phyloP scores from a whole-genome alignment of 2,888 invertebrate genomes.

The Macropis europaea region DNA sequence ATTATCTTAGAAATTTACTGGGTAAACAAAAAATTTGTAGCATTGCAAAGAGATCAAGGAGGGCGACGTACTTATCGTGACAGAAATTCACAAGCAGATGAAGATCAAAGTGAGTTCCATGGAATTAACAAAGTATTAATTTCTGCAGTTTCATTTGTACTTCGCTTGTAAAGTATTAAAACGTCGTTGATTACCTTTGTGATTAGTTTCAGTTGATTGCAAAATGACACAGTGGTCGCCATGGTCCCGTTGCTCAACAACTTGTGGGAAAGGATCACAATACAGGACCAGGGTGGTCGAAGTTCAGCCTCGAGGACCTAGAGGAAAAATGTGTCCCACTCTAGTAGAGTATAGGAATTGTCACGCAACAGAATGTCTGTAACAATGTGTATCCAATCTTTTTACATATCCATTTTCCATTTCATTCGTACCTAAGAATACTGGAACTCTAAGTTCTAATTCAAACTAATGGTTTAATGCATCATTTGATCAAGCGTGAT shows the following conservation, averaged over 20 bases:
- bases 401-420: slow-evolving; percentile 33
- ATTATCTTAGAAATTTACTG: background rate
- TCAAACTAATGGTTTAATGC: background rate
- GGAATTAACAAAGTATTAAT: background rate
- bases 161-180: no score
- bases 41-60: slow-evolving; percentile 55
- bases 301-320: slow-evolving; percentile 73
- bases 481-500: slow-evolving; percentile 24
- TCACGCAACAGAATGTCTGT: slow-evolving; percentile 47
- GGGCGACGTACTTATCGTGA: slow-evolving; percentile 45
- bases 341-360: slow-evolving; percentile 74
- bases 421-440: slow-evolving; percentile 1
- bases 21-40: slow-evolving; percentile 35
- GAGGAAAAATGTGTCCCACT: slow-evolving; percentile 75
- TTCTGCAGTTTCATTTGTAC: background rate
- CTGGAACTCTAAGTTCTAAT: background rate
- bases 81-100: slow-evolving; percentile 6
- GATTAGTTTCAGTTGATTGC: slow-evolving; percentile 68
- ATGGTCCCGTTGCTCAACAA: slow-evolving; percentile 94
- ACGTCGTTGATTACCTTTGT: background rate
- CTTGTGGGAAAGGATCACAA: slow-evolving; percentile 89
- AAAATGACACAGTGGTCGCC: slow-evolving; percentile 84
- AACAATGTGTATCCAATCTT: slow-evolving; percentile 14
- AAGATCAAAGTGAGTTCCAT: slow-evolving; percentile 39
- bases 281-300: slow-evolving; percentile 86